Percentiles rank a stretch among this genome's conserved stretches.
Evolutionary conservation across 2,797 vertebrate species (phyloP).

Genomic region (Sandelia bainsii): DNA sequence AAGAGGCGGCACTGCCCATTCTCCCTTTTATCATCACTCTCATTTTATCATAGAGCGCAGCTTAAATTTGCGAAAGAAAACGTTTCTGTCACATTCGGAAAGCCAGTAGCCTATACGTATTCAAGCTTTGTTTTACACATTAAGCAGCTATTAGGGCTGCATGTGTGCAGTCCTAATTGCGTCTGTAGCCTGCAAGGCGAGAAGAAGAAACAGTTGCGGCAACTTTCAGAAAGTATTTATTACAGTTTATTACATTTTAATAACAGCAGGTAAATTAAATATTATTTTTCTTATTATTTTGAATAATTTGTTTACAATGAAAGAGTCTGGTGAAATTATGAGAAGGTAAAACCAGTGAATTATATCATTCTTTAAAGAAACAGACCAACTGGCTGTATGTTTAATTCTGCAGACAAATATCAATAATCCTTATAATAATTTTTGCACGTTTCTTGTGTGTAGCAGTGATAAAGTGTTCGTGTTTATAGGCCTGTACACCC

Average conservation of each 20-base stretch:
- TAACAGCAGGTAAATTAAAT: background rate
- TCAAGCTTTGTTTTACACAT: slow-evolving; percentile 47
- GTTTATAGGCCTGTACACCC: background rate
- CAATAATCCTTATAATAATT: background rate
- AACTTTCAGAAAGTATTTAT: slow-evolving; percentile 1
- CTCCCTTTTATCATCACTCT: slow-evolving; percentile 93
- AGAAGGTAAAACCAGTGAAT: background rate
- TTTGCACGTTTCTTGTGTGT: background rate
- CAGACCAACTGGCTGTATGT: background rate
- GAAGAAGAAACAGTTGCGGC: background rate
- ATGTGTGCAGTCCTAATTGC: background rate
- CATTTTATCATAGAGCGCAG: slow-evolving; percentile 81
- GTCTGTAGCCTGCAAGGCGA: background rate
- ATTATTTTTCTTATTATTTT: background rate
- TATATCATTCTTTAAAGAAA: background rate
- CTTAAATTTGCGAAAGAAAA: slow-evolving; percentile 66
- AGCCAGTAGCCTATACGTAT: slow-evolving; percentile 31
- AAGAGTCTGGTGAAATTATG: background rate
- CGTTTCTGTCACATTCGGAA: slow-evolving; percentile 61
- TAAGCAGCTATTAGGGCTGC: slow-evolving; percentile 11
- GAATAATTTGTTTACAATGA: background rate
- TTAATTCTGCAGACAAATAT: background rate
- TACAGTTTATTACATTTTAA: slow-evolving; percentile 1
- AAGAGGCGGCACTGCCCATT: slow-evolving; percentile 89
- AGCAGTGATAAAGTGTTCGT: background rate